phyloP scores from a whole-genome alignment of 2,888 invertebrate species.

The Isoperla grammatica region DNA sequence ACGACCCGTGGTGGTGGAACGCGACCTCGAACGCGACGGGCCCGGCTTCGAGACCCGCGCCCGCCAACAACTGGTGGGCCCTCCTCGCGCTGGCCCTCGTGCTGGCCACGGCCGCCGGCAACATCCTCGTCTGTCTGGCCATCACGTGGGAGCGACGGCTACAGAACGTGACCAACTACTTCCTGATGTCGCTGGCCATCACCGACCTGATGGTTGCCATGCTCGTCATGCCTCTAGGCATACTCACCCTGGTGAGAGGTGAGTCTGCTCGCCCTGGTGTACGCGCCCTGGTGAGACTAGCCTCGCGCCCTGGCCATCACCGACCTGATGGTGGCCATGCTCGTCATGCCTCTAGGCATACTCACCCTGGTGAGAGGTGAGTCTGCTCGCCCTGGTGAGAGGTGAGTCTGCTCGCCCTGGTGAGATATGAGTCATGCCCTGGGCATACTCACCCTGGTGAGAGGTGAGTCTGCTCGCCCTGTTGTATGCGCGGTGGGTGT shows the following conservation, averaged over 20 bases:
- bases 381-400: constrained; percentile 47
- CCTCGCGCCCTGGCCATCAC: constrained; percentile 93
- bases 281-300: no score
- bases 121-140: constrained; percentile 89
- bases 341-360: constrained; percentile 94
- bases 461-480: constrained; percentile 60
- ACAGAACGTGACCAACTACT: constrained; percentile 96
- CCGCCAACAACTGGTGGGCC: constrained; percentile 72
- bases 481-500: no score
- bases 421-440: no score
- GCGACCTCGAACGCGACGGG: constrained; percentile 33
- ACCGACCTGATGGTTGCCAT: constrained; percentile 93
- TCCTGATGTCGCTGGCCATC: constrained; percentile 90
- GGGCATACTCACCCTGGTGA: constrained; percentile 73
- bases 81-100: constrained; percentile 70
- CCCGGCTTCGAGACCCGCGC: constrained; percentile 35
- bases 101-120: constrained; percentile 82
- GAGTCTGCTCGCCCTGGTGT: constrained; percentile 46
- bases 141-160: constrained; percentile 86
- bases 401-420: no score
- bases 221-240: constrained; percentile 92
- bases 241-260: constrained; percentile 75
- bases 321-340: constrained; percentile 86
- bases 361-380: constrained; percentile 74
- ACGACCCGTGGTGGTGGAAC: constrained; percentile 26